Conservation (phyloP, 2,113 vertebrate genomes). For the Ancistrus triradiatus region DNA sequence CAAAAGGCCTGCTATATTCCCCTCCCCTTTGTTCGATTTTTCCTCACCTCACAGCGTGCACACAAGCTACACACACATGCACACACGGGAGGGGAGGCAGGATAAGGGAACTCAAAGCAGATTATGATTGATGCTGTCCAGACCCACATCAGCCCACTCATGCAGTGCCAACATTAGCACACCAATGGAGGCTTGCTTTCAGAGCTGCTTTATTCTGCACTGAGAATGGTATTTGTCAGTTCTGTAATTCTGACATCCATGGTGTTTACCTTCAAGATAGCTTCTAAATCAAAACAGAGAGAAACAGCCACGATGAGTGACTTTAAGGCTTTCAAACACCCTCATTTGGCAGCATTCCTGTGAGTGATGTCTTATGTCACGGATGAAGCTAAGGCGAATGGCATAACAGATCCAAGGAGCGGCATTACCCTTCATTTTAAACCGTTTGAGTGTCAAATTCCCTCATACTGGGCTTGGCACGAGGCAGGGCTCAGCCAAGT, state of each 20-base stretch:
- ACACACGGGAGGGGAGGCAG: slow-evolving; percentile 1
- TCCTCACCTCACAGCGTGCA: background rate
- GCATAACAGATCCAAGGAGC: slow-evolving; percentile 59
- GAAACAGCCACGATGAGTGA: slow-evolving; percentile 49
- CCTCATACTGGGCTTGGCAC: slow-evolving; percentile 48
- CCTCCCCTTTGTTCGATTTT: slow-evolving; percentile 7
- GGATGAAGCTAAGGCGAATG: slow-evolving; percentile 64
- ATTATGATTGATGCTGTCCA: slow-evolving; percentile 50
- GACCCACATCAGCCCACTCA: slow-evolving; percentile 16
- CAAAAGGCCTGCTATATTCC: slow-evolving; percentile 14
- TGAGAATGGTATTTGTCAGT: slow-evolving; percentile 35
- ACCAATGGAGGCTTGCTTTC: slow-evolving; percentile 27
- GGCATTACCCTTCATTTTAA: slow-evolving; percentile 57
- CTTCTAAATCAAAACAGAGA: slow-evolving; percentile 12
- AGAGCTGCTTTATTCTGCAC: slow-evolving; percentile 15
- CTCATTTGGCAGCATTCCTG: slow-evolving; percentile 55
- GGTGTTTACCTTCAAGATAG: slow-evolving; percentile 23
- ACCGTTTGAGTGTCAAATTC: slow-evolving; percentile 60
- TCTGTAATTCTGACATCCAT: background rate
- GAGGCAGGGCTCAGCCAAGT: slow-evolving; percentile 52
- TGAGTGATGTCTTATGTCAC: slow-evolving; percentile 64
- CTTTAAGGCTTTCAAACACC: slow-evolving; percentile 60
- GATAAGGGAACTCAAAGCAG: slow-evolving; percentile 40
- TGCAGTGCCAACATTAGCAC: slow-evolving; percentile 40
- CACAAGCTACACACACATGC: background rate